Evolutionary conservation across 1,140 invertebrate species (phyloP).

Genomic region (Leptonema lineaticorne): DNA sequence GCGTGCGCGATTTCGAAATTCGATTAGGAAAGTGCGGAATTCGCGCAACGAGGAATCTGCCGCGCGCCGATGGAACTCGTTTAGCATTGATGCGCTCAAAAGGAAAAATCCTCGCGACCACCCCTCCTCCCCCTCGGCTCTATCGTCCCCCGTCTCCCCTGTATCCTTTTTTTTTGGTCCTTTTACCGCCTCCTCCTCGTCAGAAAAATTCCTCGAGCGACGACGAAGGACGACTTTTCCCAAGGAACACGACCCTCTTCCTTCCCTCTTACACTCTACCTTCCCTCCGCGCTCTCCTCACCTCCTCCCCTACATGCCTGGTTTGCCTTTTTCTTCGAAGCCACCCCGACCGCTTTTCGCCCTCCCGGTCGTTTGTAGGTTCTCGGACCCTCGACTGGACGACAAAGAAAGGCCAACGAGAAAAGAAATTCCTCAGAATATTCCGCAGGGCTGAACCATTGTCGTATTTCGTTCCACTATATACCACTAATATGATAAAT

Average conservation of each 20-base stretch:
- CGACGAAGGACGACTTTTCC: background rate
- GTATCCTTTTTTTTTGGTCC: too few relatives aligned
- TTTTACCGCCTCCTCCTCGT: slow-evolving; percentile 7
- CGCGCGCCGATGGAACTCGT: slow-evolving; percentile 1
- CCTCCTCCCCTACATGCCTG: background rate
- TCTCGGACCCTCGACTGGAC: slow-evolving; percentile 18
- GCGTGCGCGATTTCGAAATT: background rate
- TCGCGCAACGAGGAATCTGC: slow-evolving; percentile 2
- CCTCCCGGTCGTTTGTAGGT: slow-evolving; percentile 9
- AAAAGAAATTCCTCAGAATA: slow-evolving; percentile 21
- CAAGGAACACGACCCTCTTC: background rate
- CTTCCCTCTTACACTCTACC: background rate
- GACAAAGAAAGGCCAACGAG: slow-evolving; percentile 22
- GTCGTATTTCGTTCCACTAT: too few relatives aligned
- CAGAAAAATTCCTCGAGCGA: slow-evolving; percentile 14
- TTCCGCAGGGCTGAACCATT: slow-evolving; percentile 7
- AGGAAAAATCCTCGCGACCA: slow-evolving; percentile 7
- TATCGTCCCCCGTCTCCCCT: background rate
- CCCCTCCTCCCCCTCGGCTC: background rate
- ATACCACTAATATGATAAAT: too few relatives aligned
- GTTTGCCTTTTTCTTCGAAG: too few relatives aligned
- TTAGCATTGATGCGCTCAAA: slow-evolving; percentile 18
- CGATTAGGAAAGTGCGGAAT: slow-evolving; percentile 13
- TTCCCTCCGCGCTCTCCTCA: too few relatives aligned
- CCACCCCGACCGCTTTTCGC: too few relatives aligned